phyloP scores from a whole-genome alignment of 2,888 invertebrate genomes.

The Folsomia manolachei region DNA sequence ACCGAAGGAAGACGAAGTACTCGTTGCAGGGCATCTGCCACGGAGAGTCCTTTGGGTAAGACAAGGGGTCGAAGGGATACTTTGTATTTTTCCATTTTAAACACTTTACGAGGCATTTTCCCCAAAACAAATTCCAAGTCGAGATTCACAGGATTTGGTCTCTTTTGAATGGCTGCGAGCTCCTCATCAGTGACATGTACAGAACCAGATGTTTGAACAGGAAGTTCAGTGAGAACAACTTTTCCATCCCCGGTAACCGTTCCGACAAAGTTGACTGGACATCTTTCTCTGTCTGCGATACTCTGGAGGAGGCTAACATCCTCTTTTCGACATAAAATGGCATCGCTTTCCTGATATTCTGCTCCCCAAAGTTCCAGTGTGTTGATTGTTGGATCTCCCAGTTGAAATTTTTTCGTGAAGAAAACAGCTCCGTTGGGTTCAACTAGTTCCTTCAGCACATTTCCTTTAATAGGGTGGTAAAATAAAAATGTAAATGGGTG shows the following conservation, averaged over 20 bases:
- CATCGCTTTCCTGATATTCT: conserved; percentile 95
- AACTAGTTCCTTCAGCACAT: conserved; percentile 93
- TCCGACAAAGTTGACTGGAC: conserved; percentile 90
- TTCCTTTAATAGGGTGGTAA: too few species aligned
- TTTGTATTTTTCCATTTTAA: conserved; percentile 61
- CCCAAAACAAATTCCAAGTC: conserved; percentile 85
- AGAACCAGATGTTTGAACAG: conserved; percentile 31
- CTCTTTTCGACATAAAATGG: conserved; percentile 71
- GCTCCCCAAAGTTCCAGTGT: conserved; percentile 96
- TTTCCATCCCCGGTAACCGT: conserved; percentile 72
- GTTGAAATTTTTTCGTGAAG: conserved; percentile 76
- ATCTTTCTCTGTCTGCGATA: conserved; percentile 82
- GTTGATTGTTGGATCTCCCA: conserved; percentile 93
- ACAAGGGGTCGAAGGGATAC: conserved; percentile 58
- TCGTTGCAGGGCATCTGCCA: conserved; percentile 68
- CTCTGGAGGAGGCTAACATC: conserved; percentile 64
- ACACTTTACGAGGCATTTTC: conserved; percentile 77
- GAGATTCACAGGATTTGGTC: conserved; percentile 76
- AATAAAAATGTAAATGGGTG: too few species aligned
- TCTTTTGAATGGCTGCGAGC: conserved; percentile 52
- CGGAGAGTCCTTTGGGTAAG: conserved; percentile 61
- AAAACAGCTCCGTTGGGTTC: conserved; percentile 93
- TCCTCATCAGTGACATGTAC: conserved; percentile 37
- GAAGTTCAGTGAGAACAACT: conserved; percentile 45
- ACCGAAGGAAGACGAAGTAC: conserved; percentile 87